Percentiles rank a stretch among this genome's conserved stretches.
Conservation (phyloP, 2,888 invertebrate species). For the Pseudanteris insignis region DNA sequence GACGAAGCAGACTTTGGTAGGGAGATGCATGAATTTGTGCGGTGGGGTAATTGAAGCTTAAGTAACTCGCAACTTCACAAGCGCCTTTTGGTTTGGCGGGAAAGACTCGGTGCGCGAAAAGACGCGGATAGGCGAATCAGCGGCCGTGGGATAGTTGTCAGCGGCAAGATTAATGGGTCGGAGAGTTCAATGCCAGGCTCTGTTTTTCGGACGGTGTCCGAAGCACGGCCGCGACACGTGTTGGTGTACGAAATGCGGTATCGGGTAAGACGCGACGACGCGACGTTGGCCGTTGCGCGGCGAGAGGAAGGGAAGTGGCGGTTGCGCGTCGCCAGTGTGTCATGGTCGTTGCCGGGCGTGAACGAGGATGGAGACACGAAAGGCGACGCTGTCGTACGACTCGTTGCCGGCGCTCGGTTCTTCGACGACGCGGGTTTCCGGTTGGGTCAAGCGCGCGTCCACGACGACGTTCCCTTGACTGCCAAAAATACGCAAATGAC, state of each 20-base stretch:
- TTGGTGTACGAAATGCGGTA: conserved; percentile 4
- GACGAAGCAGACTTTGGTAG: too few species aligned
- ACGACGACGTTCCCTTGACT: conserved; percentile 6
- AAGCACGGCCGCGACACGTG: conserved; percentile 1
- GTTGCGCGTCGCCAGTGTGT: conserved; percentile 38
- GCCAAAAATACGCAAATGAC: conserved; percentile 32
- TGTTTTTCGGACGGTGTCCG: conserved; percentile 18
- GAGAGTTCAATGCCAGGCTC: conserved; percentile 42
- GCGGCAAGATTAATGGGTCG: too few species aligned
- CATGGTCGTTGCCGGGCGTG: conserved; percentile 37
- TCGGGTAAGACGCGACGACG: conserved; percentile 5
- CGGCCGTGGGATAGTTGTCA: too few species aligned
- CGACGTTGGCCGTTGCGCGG: too few species aligned
- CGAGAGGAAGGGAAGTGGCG: conserved; percentile 21
- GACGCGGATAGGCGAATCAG: too few species aligned
- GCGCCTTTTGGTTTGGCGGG: too few species aligned
- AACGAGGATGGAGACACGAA: conserved; percentile 34
- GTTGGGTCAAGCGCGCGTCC: conserved; percentile 17
- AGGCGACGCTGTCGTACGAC: conserved; percentile 4
- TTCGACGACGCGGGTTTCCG: conserved; percentile 7
- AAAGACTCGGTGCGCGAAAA: too few species aligned
- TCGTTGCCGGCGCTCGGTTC: conserved; percentile 9
- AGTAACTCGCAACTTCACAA: too few species aligned
- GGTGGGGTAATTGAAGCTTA: too few species aligned
- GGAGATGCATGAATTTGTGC: too few species aligned